Evolutionary conservation across 2,797 vertebrate genomes (phyloP).

Genomic region (Telmatherina bonti): DNA sequence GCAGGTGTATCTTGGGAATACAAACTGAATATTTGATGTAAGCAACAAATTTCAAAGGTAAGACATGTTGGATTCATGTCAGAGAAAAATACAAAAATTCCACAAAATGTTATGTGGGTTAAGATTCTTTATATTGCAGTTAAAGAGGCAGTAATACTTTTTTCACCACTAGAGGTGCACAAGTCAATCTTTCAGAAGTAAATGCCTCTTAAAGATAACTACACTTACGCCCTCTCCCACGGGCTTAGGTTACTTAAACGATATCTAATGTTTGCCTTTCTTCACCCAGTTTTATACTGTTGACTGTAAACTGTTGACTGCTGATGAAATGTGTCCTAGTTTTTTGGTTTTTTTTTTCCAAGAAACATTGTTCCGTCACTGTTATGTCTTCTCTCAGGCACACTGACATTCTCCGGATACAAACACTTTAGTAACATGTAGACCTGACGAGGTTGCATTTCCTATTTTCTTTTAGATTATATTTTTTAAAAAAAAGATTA

Average conservation of each 20-base stretch:
- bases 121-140: conserved; percentile 11
- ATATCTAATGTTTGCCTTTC: not conserved
- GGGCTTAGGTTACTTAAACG: not conserved
- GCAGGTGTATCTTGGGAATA: not conserved
- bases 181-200: conserved; percentile 13
- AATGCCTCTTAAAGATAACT: conserved; percentile 1
- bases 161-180: too few species aligned
- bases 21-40: not conserved
- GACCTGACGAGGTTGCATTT: not conserved
- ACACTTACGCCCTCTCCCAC: conserved; percentile 3
- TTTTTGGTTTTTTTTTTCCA: conserved; percentile 16
- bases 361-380: not conserved
- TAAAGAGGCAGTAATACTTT: not conserved
- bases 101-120: too few species aligned
- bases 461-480: not conserved
- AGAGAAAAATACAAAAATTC: not conserved
- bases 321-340: not conserved
- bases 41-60: not conserved
- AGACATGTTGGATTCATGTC: not conserved
- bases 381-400: too few species aligned
- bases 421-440: not conserved
- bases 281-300: not conserved
- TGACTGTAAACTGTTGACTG: conserved; percentile 6
- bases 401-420: not conserved
- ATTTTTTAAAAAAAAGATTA: not conserved